These are phyloP conservation scores for Karalla daura DNA, from an alignment of 2,797 vertebrate species.

Conservation along the genomic window DNA sequence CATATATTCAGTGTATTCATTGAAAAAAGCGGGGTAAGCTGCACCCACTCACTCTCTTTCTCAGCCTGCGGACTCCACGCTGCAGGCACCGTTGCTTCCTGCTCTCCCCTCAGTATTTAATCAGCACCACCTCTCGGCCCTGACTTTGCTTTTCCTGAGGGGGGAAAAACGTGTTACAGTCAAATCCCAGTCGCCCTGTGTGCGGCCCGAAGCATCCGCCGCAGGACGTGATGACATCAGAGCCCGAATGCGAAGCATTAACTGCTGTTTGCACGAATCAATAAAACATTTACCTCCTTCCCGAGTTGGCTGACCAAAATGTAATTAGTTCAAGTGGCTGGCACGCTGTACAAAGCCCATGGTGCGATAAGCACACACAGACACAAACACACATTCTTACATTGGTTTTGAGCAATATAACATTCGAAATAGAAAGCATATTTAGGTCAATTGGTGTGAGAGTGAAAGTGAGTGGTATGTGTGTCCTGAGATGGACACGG, in stretches of 20 bases:
- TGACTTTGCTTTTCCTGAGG: conserved; percentile 10
- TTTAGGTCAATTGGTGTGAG: no score
- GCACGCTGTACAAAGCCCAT: conserved; percentile 15
- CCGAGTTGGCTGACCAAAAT: conserved; percentile 11
- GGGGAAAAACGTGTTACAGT: conserved; percentile 21
- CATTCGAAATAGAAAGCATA: no score
- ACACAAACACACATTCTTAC: conserved; percentile 8
- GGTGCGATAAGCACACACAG: conserved; percentile 20
- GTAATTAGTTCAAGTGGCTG: conserved; percentile 47
- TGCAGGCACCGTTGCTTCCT: conserved; percentile 11
- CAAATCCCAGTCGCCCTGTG: background rate
- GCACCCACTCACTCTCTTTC: background rate
- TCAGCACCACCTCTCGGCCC: conserved; percentile 18
- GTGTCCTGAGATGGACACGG: no score
- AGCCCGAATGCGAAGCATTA: conserved; percentile 31
- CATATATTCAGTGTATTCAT: background rate
- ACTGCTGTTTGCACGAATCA: conserved; percentile 21
- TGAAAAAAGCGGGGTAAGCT: conserved; percentile 3
- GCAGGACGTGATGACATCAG: conserved; percentile 12
- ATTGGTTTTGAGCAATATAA: no score
- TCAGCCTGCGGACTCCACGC: background rate
- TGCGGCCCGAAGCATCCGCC: background rate
- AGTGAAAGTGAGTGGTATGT: no score
- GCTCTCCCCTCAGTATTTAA: conserved; percentile 19
- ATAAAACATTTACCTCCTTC: conserved; percentile 16